Evolutionary conservation across 2,797 vertebrate species (phyloP).

Genomic region (Sebastes taczanowskii): DNA sequence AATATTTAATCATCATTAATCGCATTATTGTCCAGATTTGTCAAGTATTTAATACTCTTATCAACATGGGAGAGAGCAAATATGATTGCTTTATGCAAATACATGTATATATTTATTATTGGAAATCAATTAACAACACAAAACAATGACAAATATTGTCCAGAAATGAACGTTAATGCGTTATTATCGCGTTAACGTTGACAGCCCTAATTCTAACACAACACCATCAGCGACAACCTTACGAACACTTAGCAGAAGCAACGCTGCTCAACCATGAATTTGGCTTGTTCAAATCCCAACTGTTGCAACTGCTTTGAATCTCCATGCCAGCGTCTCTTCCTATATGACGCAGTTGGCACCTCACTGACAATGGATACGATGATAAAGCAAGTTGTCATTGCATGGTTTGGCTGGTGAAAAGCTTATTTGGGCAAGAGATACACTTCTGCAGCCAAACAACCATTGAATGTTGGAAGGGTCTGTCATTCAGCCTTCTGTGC

Average conservation of each 20-base stretch:
- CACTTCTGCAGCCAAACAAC: constrained; percentile 51
- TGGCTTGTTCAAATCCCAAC: neutral
- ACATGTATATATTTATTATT: too few species aligned
- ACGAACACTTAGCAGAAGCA: neutral
- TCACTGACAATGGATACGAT: constrained; percentile 9
- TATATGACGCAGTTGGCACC: constrained; percentile 24
- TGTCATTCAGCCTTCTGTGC: constrained; percentile 51
- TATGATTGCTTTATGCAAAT: too few species aligned
- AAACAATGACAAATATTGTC: too few species aligned
- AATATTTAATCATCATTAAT: too few species aligned
- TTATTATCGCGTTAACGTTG: too few species aligned
- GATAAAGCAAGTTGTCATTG: constrained; percentile 54
- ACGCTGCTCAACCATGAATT: neutral
- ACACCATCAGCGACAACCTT: neutral
- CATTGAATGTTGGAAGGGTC: constrained; percentile 48
- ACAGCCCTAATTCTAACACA: neutral
- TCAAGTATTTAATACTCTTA: too few species aligned
- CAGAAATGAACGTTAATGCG: too few species aligned
- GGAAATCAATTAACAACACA: too few species aligned
- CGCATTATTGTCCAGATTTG: too few species aligned
- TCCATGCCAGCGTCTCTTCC: neutral
- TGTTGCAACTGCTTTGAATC: constrained; percentile 17
- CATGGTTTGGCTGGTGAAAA: constrained; percentile 37
- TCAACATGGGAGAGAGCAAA: too few species aligned
- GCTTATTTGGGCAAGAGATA: constrained; percentile 47